Base-by-base conservation (phyloP, 2,113 vertebrate species). In the Passer montanus region DNA sequence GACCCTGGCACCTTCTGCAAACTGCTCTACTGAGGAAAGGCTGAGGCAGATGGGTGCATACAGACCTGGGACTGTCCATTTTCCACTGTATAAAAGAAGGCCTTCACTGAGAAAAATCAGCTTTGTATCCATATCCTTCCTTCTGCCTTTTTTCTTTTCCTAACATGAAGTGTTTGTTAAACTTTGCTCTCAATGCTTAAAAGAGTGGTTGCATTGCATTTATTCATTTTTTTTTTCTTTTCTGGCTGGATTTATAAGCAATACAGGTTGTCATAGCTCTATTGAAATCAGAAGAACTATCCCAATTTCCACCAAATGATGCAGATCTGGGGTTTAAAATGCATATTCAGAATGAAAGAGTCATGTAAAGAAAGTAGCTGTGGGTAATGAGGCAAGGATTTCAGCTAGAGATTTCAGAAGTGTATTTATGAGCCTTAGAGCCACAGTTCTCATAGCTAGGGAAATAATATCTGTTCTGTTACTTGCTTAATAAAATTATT, bases 401-500 rank as follows among this genome's bases (percentile, higher is more conserved):
- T 35, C 43, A 93, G 33, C 46, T 83, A 74, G 59, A 62, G 37
- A 64, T 90, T 95, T 87, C 59, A 76, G 46, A 88, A 77, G 5
- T 55, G 30, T 91, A 93, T 96, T 94, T 90, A 91, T 93, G 89
- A 93, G 43, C 2, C 46, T 93, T 90, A 80, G 35, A 89, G 37
- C 14, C 46, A 47, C 67, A 83, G 83, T 94, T 95, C 53, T 91
- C 37, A 85, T 67, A 73, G 26, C 27, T 59, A 35, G 67, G 26
- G 70, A 95, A 93, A 93, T 76, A 79, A 75, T 89, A 93, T 73
- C 67, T 79, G 15, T 91, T 87, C 69, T 89, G 55, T 84, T 77
- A 78, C 59, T 95, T 80, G 63, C 69, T 87, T 95, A 95, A 95
- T 83, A 73, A 82, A 94, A 95, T 95, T 87, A 93, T 87, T 39